These are phyloP conservation scores for Acrossocheilus wenchowensis DNA, from an alignment of 2,797 vertebrate genomes.

Conservation along the genomic window DNA sequence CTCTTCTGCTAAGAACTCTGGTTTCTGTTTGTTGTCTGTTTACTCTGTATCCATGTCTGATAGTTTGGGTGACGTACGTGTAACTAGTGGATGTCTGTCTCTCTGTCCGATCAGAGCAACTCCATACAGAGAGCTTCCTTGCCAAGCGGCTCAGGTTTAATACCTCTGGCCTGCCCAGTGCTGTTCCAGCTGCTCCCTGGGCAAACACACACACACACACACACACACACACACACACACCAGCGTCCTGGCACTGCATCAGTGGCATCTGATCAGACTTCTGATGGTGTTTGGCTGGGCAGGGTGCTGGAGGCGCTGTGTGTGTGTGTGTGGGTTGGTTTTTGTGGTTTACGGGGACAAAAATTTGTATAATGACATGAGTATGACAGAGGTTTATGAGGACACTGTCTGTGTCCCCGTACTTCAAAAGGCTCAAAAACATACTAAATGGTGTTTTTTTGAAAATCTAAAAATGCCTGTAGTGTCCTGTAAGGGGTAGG, in stretches of 20 bases:
- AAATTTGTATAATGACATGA: too few relatives aligned
- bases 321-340: background rate
- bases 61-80: slow-evolving; percentile 4
- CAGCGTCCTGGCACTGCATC: slow-evolving; percentile 50
- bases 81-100: slow-evolving; percentile 28
- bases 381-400: too few relatives aligned
- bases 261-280: slow-evolving; percentile 45
- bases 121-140: slow-evolving; percentile 20
- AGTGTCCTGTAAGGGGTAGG: too few relatives aligned
- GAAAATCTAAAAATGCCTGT: too few relatives aligned
- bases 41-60: slow-evolving; percentile 29
- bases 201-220: background rate
- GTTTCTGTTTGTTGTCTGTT: background rate
- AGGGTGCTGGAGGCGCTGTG: slow-evolving; percentile 19
- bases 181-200: slow-evolving; percentile 50
- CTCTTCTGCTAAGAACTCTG: too few relatives aligned
- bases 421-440: too few relatives aligned
- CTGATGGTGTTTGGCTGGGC: slow-evolving; percentile 41
- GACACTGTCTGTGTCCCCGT: too few relatives aligned
- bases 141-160: slow-evolving; percentile 55
- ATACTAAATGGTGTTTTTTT: too few relatives aligned
- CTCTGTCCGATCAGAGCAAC: slow-evolving; percentile 16
- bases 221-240: slow-evolving; percentile 30
- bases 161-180: slow-evolving; percentile 47
- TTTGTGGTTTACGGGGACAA: too few relatives aligned